Percentiles rank a stretch among this genome's conserved stretches.
Conservation (phyloP, 2,888 invertebrate species). For the Actias luna region DNA sequence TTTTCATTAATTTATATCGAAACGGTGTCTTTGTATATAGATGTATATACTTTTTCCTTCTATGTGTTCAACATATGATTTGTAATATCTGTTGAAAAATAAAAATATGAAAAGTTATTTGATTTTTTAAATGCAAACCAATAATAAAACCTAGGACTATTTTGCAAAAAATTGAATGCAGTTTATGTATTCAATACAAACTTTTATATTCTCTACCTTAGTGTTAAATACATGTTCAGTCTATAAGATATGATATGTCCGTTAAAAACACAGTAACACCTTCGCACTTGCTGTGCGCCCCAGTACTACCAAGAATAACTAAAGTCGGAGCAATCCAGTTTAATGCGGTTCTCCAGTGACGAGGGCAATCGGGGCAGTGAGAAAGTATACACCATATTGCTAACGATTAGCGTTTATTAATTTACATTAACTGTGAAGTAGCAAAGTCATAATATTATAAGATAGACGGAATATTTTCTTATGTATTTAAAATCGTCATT, state of each 20-base stretch:
- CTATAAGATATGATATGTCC: not conserved
- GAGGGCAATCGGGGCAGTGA: slow-evolving; percentile 35
- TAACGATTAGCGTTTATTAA: slow-evolving; percentile 19
- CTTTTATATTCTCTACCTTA: not conserved
- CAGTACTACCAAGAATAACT: slow-evolving; percentile 23
- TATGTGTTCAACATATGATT: too few relatives aligned
- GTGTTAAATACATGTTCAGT: not conserved
- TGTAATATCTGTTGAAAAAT: too few relatives aligned
- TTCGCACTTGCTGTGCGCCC: slow-evolving; percentile 9
- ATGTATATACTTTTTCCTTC: too few relatives aligned
- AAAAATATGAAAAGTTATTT: too few relatives aligned
- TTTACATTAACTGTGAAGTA: not conserved
- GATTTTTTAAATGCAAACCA: too few relatives aligned
- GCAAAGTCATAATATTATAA: not conserved
- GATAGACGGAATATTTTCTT: not conserved
- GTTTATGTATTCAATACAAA: not conserved
- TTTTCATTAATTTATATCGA: too few relatives aligned
- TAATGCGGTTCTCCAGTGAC: slow-evolving; percentile 30
- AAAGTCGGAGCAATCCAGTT: slow-evolving; percentile 26
- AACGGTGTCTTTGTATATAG: too few relatives aligned
- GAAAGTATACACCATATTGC: slow-evolving; percentile 24
- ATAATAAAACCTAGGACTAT: too few relatives aligned
- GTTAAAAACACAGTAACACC: slow-evolving; percentile 16
- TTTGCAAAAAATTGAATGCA: too few relatives aligned
- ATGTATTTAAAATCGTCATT: not conserved